Base-by-base conservation (phyloP, 2,113 vertebrate genomes). In the Engystomops pustulosus region DNA sequence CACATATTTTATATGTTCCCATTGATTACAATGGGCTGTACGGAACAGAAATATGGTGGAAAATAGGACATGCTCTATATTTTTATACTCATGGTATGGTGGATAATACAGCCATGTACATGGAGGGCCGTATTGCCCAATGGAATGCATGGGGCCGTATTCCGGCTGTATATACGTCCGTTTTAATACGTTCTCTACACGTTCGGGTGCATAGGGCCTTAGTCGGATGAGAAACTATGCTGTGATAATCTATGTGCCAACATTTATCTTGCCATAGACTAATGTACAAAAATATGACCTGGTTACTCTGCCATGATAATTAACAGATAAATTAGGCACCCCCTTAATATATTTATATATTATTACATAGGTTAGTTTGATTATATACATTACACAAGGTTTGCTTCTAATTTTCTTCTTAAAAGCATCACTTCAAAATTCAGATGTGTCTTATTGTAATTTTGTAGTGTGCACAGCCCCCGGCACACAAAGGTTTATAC, bases 281-380 rank as follows among this genome's bases (percentile, higher is more conserved):
- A 34, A 18, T 51, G 65, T 84, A 68, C n/a, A 67, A 84, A 84
- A 77, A 77, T 68, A 84, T 30, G 55, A 53, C n/a, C 71, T 74
- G 76, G 53, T 44, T 25, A 44, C 55, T 30, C 38, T 36, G 53
- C 55, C 53, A 65, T 41, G 45, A 81, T 55, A 70, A 41, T 47
- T 20, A 32, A 20, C 44, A 53, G 25, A 76, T 76, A 76, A 36
- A 30, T n/a, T 20, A 68, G 72, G 60, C 51, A 38, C 9, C 44
- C 51, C 70, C 38, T 8, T 60, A 41, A 71, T 72, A 62, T 60
- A 75, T 78, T 53, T 78, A 77, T 84, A 84, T 30, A 84, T 84
- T 78, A 84, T 84, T 84, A 84, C 82, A 81, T 81, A 69, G 27
- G 34, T 41, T 58, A 71, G 49, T 38, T 10, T 27, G 68, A 20